A percentile compares a stretch with the other conserved stretches of the same genome.
Evolutionary conservation across 2,113 vertebrate species (phyloP).

Genomic region (Eidolon helvum): DNA sequence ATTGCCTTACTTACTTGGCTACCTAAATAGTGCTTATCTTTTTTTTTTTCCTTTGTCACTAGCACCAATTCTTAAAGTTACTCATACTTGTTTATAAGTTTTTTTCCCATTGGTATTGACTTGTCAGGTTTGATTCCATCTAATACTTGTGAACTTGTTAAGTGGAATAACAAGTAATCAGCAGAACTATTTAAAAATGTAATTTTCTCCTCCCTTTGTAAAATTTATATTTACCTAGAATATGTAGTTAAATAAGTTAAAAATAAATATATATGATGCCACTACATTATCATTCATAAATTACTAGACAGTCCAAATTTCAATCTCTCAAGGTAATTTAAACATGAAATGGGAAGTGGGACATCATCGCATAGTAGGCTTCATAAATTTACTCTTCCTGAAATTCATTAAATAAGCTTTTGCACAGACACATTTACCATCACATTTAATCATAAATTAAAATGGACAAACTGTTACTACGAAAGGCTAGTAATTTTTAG

Average conservation of each 20-base stretch:
- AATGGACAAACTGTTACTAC: neutral
- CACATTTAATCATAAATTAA: neutral
- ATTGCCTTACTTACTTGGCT: neutral
- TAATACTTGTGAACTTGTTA: neutral
- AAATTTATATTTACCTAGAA: neutral
- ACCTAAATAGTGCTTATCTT: neutral
- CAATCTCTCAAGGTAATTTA: neutral
- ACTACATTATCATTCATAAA: neutral
- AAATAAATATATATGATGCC: neutral
- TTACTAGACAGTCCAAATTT: neutral
- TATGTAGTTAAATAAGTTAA: neutral
- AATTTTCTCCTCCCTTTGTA: neutral
- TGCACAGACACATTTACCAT: neutral
- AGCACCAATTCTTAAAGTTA: neutral
- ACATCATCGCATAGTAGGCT: neutral
- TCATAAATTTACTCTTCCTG: neutral
- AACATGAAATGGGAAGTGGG: neutral
- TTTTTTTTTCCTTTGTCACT: neutral
- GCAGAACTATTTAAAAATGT: neutral
- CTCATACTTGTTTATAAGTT: neutral
- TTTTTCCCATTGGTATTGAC: neutral
- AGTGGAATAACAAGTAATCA: neutral
- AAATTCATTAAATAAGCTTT: neutral
- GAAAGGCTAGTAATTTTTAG: neutral
- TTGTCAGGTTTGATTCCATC: neutral